A percentile compares a stretch with the other conserved stretches of the same genome.
These are phyloP conservation scores for Choristoneura fumiferana DNA, from an alignment of 1,140 invertebrate genomes.

Conservation along the genomic window DNA sequence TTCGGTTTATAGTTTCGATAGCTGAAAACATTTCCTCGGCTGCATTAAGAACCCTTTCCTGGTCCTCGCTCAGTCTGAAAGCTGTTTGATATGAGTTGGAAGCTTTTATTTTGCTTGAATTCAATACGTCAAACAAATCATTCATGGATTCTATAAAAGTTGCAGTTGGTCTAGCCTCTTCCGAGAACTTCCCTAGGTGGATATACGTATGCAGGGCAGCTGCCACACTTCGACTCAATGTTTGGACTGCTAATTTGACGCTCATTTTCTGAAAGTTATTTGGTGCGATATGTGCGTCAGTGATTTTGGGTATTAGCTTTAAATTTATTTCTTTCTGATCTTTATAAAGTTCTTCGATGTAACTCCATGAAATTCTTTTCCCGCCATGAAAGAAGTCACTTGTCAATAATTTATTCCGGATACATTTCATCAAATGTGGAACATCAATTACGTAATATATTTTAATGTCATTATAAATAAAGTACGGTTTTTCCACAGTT, in stretches of 20 bases:
- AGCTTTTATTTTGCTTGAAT: constrained; percentile 8
- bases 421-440: constrained; percentile 36
- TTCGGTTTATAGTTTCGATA: constrained; percentile 7
- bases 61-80: background rate
- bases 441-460: constrained; percentile 38
- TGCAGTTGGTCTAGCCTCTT: constrained; percentile 7
- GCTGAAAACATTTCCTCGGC: too few species aligned
- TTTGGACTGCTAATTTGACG: background rate
- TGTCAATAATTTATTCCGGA: constrained; percentile 34
- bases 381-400: constrained; percentile 21
- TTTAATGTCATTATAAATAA: constrained; percentile 25
- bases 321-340: constrained; percentile 8
- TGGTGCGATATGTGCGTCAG: background rate
- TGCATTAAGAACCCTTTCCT: background rate
- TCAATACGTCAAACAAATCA: constrained; percentile 9
- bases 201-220: constrained; percentile 6
- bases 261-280: constrained; percentile 15
- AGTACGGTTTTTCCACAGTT: constrained; percentile 31
- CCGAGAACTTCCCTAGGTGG: constrained; percentile 1
- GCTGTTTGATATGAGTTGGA: background rate
- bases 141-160: background rate
- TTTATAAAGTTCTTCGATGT: constrained; percentile 2
- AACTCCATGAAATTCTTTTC: constrained; percentile 21
- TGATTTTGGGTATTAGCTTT: too few species aligned
- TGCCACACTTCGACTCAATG: background rate